Conservation (phyloP, 2,888 invertebrate genomes). For the Patella ulyssiponensis region DNA sequence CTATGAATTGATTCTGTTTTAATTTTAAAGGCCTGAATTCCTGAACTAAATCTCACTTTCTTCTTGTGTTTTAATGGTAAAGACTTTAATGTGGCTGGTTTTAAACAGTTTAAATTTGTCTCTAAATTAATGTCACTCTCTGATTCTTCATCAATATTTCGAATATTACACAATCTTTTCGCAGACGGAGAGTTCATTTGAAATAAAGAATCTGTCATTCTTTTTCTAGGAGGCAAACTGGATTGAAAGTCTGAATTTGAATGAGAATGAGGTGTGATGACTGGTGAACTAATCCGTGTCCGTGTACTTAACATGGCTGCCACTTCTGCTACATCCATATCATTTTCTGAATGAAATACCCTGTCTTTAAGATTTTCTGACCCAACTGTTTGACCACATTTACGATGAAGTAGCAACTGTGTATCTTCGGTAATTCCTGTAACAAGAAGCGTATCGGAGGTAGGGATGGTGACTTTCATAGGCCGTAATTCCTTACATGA, state of each 20-base stretch:
- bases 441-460: conserved; percentile 55
- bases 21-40: conserved; percentile 17
- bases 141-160: conserved; percentile 27
- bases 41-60: conserved; percentile 23
- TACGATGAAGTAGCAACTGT: conserved; percentile 56
- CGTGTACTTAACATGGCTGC: conserved; percentile 40
- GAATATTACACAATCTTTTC: conserved; percentile 18
- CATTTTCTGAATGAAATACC: conserved; percentile 49
- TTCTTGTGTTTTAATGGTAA: conserved; percentile 21
- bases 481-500: conserved; percentile 50
- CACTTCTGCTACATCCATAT: conserved; percentile 51
- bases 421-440: conserved; percentile 53
- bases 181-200: neutral
- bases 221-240: conserved; percentile 1
- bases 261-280: conserved; percentile 2
- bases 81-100: conserved; percentile 16
- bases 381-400: conserved; percentile 27
- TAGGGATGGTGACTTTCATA: conserved; percentile 58
- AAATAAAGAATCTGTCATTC: neutral
- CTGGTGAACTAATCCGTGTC: neutral
- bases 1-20: conserved; percentile 20
- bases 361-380: conserved; percentile 34
- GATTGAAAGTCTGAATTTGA: conserved; percentile 18
- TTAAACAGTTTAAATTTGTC: conserved; percentile 14
- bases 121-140: neutral